Percentiles rank a stretch among this genome's conserved stretches.
These are phyloP conservation scores for Conger conger DNA, from an alignment of 2,113 vertebrate genomes.

Conservation along the genomic window DNA sequence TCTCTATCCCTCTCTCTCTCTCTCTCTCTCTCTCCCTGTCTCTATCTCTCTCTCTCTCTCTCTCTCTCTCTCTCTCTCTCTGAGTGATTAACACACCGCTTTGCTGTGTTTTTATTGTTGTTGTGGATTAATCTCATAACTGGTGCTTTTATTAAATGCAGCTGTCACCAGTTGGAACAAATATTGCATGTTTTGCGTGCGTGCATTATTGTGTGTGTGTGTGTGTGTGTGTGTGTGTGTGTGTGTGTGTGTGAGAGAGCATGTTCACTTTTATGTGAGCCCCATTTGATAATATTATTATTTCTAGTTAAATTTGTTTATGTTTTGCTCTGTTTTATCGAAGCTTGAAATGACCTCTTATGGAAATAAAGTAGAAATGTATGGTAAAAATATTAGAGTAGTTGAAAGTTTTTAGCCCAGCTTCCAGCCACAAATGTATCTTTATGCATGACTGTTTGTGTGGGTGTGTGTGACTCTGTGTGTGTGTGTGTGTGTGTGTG, in stretches of 20 bases:
- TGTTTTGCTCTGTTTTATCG: no score
- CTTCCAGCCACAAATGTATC: no score
- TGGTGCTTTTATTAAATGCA: background rate
- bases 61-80: slow-evolving; percentile 14
- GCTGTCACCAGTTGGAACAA: background rate
- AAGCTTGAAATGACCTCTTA: no score
- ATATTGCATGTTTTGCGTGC: background rate
- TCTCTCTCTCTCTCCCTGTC: background rate
- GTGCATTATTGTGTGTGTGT: background rate
- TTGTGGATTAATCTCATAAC: background rate
- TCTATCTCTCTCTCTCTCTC: background rate
- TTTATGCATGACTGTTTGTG: no score
- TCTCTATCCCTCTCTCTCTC: background rate
- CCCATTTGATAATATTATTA: no score
- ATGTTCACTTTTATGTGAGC: background rate
- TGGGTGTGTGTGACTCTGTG: no score
- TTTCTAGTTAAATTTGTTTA: no score
- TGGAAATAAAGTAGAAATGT: no score
- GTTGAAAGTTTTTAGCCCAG: no score
- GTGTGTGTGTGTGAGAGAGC: background rate
- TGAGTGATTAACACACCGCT: slow-evolving; percentile 59
- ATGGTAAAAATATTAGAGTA: background rate
- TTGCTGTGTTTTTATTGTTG: slow-evolving; percentile 49
- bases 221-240: slow-evolving; percentile 30
- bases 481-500: no score